Evolutionary conservation across 1,140 invertebrate genomes (phyloP).

Genomic region (Oncopodura yosiiana): DNA sequence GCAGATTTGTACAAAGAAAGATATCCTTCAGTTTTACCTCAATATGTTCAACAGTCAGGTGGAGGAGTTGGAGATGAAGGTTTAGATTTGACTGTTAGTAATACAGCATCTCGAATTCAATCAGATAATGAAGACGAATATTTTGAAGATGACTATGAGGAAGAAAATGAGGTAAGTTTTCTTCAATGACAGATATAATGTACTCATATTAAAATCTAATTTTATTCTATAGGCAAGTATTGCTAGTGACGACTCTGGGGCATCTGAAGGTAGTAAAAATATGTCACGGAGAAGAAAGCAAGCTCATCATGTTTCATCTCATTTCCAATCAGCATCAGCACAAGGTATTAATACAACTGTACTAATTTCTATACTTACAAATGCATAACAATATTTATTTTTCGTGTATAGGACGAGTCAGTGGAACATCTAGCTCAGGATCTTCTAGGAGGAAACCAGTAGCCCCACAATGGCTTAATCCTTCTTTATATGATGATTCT

Average conservation of each 20-base stretch:
- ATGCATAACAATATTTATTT: too few relatives aligned
- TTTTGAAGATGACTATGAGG: conserved; percentile 40
- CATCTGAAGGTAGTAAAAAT: conserved; percentile 25
- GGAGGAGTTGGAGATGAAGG: conserved; percentile 58
- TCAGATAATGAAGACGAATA: conserved; percentile 50
- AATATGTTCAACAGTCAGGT: conserved; percentile 61
- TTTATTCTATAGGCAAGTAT: conserved; percentile 24
- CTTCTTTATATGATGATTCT: conserved; percentile 65
- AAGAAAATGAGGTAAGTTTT: conserved; percentile 40
- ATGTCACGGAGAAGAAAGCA: conserved; percentile 22
- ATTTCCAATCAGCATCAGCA: too few relatives aligned
- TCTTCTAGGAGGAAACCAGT: conserved; percentile 72
- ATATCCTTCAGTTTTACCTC: conserved; percentile 43
- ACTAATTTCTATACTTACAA: too few relatives aligned
- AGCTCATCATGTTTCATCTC: conserved; percentile 21
- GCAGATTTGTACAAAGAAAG: conserved; percentile 74
- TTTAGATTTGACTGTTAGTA: conserved; percentile 50
- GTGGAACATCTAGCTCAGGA: conserved; percentile 43
- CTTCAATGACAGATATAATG: background rate
- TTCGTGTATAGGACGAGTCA: conserved; percentile 34
- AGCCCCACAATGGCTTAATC: conserved; percentile 93
- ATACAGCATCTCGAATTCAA: conserved; percentile 44
- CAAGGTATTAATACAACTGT: conserved; percentile 40
- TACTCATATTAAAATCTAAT: background rate
- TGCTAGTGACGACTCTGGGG: conserved; percentile 32